Evolutionary conservation across 2,888 invertebrate species (phyloP), one percentile per base, ranked within the genome.

Genomic region (Heliconius sara): DNA sequence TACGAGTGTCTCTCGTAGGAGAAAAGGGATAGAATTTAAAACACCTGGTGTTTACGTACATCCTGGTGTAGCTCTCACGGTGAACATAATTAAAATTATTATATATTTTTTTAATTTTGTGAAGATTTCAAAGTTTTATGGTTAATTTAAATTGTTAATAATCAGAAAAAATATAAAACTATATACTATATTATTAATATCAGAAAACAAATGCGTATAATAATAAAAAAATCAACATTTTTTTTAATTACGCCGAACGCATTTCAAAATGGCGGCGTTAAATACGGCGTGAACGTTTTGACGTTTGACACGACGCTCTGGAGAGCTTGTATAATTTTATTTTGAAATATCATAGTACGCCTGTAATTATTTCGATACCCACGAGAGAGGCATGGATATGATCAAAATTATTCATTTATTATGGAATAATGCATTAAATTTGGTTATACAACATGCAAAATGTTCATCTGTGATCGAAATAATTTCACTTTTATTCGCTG

Each of bases 231-330:
- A 67, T 52, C 9, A 25, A 22, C 77, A 75, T 43, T 73, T 73
- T 73, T 57, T 77, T 43, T 74, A 77, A 70, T 39, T 68, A 70
- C 65, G 63, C 27, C 5, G 34, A 80, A 75, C 73, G 70, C 60
- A 63, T 76, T 76, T 67, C 75, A 76, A 79, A 79, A 78, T 66
- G 66, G 57, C 68, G 73, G 65, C 74, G 79, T 77, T 83, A 80
- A 80, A 84, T 79, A 79, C 71, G 77, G 81, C 81, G 82, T 80
- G 83, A 83, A 80, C 76, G 76, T 84, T 84, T 83, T 84, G 83
- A 83, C 84, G 81, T 83, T 83, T 82, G 80, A 83, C 80, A 77
- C 71, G 78, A 82, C 81, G 80, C 63, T 52, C 66, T 47, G 66
- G 72, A 76, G 34, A 52, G 60, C 65, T 80, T 52, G 70, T 77